Percentiles rank a stretch among this genome's conserved stretches.
These are phyloP conservation scores for Acrobeloides nanus DNA, from an alignment of 2,888 invertebrate species.

Conservation along the genomic window DNA sequence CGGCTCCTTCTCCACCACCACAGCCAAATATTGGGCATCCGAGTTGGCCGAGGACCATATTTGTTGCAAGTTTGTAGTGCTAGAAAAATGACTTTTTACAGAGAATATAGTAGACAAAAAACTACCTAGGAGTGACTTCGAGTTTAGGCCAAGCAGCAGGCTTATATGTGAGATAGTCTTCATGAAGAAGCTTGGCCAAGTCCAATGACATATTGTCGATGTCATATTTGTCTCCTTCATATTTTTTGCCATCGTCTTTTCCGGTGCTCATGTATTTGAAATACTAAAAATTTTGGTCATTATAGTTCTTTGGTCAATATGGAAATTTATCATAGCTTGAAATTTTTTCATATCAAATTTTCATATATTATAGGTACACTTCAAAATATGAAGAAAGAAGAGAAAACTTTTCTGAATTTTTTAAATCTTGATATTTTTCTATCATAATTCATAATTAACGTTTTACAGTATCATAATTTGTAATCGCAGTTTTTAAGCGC, in stretches of 20 bases:
- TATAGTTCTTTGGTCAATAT: conserved; percentile 1
- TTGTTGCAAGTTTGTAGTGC: conserved; percentile 25
- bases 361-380: too few species aligned
- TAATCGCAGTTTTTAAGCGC: too few species aligned
- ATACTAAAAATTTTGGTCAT: conserved; percentile 38
- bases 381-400: too few species aligned
- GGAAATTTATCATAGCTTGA: conserved; percentile 10
- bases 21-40: conserved; percentile 22
- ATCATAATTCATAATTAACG: too few species aligned
- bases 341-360: too few species aligned
- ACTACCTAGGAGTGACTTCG: conserved; percentile 16
- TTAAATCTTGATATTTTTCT: too few species aligned
- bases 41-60: conserved; percentile 31
- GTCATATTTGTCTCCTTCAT: conserved; percentile 46
- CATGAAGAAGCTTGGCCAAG: conserved; percentile 36
- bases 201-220: conserved; percentile 23
- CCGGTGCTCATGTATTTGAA: conserved; percentile 38
- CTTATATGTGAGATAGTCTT: conserved; percentile 25
- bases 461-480: too few species aligned
- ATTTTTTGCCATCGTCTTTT: conserved; percentile 38
- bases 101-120: not conserved
- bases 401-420: too few species aligned
- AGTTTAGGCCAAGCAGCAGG: conserved; percentile 28
- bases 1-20: conserved; percentile 40
- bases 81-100: conserved; percentile 9